Evolutionary conservation across 2,113 vertebrate species (phyloP), one percentile per base, ranked within the genome.

Genomic region (Reinhardtius hippoglossoides): DNA sequence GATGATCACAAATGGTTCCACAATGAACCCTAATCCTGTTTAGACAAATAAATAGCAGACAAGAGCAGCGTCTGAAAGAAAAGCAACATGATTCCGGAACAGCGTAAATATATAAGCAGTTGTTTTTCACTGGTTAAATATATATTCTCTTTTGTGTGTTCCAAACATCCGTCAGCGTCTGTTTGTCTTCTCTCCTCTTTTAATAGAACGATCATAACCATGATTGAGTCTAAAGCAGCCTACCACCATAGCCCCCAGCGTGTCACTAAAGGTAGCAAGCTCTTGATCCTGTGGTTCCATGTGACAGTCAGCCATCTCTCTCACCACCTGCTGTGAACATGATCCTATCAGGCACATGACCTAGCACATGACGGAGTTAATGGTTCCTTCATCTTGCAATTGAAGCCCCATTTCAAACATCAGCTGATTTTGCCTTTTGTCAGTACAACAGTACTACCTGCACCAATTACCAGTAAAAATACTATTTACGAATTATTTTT

Each of bases 351-450:
- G 21, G 35, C 57, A 62, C 13, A 18, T 40, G 42, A 16, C 8
- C 15, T 5, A 50, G 15, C 42, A 31, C 31, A 31, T 31, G 50
- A 50, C 67, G 42, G 16, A 24, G n/a, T n/a, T 60, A 65, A 81
- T 81, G 40, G 9, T 13, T 14, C 50, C 58, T 42, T 18, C 73
- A 73, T 65, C 59, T 62, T 48, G 40, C 55, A 65, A 54, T 73
- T 64, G 50, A 24, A 75, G 26, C 23, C 57, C 48, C 1, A 35
- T 54, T 31, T 56, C 44, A 62, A 40, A 64, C 27, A 23, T 16
- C 15, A 48, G 14, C 14, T 55, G 23, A 50, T 56, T 62, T 67
- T 35, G 15, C 14, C 35, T 23, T 60, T 67, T 15, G 12, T 42
- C 21, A 21, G 5, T 23, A 23, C 23, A 23, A 23, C 23, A 23